Percentiles rank a stretch among this genome's conserved stretches.
These are phyloP conservation scores for Chalcis sispes DNA, from an alignment of 2,888 invertebrate genomes.

Conservation along the genomic window DNA sequence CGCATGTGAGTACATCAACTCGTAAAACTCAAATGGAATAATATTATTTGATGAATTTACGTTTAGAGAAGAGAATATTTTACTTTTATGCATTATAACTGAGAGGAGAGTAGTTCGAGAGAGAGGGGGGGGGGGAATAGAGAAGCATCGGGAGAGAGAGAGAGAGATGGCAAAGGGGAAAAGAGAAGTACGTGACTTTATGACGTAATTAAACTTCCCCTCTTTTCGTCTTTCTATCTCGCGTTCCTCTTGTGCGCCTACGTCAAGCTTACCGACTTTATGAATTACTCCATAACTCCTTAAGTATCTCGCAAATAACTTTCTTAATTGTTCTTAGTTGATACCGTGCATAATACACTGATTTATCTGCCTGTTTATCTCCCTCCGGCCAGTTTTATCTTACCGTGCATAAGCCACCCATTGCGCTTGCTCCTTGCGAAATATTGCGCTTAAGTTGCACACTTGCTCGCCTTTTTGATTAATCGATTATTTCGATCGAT, in stretches of 20 bases:
- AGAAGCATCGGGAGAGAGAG: too few relatives aligned
- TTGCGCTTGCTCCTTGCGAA: background rate
- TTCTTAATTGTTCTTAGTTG: constrained; percentile 58
- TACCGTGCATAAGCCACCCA: background rate
- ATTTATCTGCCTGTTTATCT: constrained; percentile 56
- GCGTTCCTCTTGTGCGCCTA: constrained; percentile 11
- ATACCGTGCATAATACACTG: constrained; percentile 57
- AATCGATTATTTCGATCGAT: too few relatives aligned
- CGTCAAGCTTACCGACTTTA: constrained; percentile 55
- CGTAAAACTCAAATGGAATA: constrained; percentile 28
- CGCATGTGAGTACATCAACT: background rate
- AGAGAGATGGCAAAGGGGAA: too few relatives aligned
- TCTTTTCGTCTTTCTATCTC: constrained; percentile 8
- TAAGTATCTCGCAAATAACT: constrained; percentile 58
- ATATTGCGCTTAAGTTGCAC: constrained; percentile 17
- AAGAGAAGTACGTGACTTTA: constrained; percentile 52
- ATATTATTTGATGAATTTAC: constrained; percentile 43
- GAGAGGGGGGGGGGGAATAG: too few relatives aligned
- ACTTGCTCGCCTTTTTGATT: background rate
- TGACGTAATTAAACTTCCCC: constrained; percentile 54
- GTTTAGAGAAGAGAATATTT: constrained; percentile 35
- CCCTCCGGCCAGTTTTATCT: constrained; percentile 39
- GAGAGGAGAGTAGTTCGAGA: constrained; percentile 46
- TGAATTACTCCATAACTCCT: constrained; percentile 58
- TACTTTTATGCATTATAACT: constrained; percentile 35